Conservation (phyloP, 1,140 invertebrate species). For the Bombus turneri region DNA sequence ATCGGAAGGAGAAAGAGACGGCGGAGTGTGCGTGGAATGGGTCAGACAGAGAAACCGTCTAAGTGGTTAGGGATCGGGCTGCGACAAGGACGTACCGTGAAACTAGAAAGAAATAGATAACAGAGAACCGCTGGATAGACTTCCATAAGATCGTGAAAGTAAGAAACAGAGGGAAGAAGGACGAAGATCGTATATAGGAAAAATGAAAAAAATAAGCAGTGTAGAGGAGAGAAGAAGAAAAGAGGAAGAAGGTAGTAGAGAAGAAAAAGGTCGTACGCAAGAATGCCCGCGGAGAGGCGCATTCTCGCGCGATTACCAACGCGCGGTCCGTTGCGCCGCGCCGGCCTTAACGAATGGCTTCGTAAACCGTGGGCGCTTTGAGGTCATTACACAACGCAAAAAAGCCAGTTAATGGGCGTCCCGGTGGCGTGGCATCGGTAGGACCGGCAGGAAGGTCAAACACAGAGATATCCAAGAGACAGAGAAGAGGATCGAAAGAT, state of each 20-base stretch:
- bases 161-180: neutral
- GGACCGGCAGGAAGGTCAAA: constrained; percentile 21
- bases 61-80: neutral
- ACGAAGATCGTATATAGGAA: too few species aligned
- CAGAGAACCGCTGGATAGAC: neutral
- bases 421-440: constrained; percentile 38
- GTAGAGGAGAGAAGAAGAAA: neutral
- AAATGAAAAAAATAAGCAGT: neutral
- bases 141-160: neutral
- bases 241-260: neutral
- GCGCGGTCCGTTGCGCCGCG: constrained; percentile 25
- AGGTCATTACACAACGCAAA: constrained; percentile 73
- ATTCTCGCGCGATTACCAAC: constrained; percentile 60
- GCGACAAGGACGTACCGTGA: too few species aligned
- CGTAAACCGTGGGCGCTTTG: constrained; percentile 72
- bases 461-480: neutral
- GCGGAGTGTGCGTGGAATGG: too few species aligned
- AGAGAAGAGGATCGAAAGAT: neutral
- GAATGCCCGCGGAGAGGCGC: constrained; percentile 64
- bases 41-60: neutral
- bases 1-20: neutral
- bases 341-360: constrained; percentile 71
- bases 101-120: neutral
- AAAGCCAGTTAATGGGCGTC: constrained; percentile 69
- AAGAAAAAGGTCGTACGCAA: constrained; percentile 58